Percentiles rank a stretch among this genome's conserved stretches.
Conservation (phyloP, 2,113 vertebrate species). For the Suricata suricatta region DNA sequence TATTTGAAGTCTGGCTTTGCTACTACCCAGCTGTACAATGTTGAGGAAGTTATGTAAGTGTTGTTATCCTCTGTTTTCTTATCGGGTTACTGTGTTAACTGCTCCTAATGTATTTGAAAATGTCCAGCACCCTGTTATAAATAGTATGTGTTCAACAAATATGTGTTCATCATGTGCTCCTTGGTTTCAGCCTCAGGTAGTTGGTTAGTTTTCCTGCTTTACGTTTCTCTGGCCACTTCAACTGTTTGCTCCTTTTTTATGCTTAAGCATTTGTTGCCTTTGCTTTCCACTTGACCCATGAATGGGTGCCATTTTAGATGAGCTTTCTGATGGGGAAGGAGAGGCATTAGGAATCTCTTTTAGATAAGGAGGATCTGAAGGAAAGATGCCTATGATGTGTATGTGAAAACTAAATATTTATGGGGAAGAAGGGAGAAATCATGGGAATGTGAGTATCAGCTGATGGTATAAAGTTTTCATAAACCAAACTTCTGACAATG, state of each 20-base stretch:
- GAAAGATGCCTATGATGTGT: not conserved
- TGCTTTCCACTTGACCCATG: not conserved
- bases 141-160: not conserved
- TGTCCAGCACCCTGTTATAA: not conserved
- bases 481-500: not conserved
- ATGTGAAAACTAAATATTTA: not conserved
- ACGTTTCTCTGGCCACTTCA: not conserved
- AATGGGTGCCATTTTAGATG: not conserved
- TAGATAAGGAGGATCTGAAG: not conserved
- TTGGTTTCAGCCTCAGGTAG: not conserved
- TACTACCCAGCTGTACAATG: not conserved
- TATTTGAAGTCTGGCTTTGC: conserved; percentile 16
- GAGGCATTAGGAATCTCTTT: not conserved
- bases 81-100: not conserved
- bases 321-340: not conserved
- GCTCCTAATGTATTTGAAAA: not conserved
- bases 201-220: not conserved
- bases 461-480: not conserved
- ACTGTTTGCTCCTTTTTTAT: not conserved
- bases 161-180: not conserved
- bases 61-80: not conserved
- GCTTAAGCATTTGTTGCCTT: not conserved
- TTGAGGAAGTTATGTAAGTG: not conserved
- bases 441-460: not conserved
- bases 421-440: not conserved